Evolutionary conservation across 2,797 vertebrate species (phyloP).

Genomic region (Eidolon dupreanum): DNA sequence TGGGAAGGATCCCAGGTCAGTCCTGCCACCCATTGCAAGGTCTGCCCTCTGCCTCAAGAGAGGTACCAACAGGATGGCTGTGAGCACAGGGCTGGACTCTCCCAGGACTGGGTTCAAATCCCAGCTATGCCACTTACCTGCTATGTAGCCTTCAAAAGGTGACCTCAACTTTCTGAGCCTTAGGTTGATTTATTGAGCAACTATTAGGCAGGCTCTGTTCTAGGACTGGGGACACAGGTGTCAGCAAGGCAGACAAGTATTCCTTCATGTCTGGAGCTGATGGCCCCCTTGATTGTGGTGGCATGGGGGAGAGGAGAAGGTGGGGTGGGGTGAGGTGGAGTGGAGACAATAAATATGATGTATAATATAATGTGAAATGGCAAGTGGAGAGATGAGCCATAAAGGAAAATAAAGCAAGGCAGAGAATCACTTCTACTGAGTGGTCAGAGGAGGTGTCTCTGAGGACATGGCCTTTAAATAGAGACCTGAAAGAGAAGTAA

Average conservation of each 20-base stretch:
- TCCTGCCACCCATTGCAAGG: no score
- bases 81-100: background rate
- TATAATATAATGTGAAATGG: background rate
- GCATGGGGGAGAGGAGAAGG: background rate
- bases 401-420: background rate
- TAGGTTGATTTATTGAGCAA: background rate
- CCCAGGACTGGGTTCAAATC: background rate
- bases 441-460: background rate
- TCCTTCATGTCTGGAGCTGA: background rate
- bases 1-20: background rate
- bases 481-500: background rate
- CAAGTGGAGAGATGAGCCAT: background rate
- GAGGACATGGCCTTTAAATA: background rate
- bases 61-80: background rate
- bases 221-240: background rate
- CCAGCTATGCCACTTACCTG: background rate
- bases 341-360: background rate
- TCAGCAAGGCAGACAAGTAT: background rate
- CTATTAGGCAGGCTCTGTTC: background rate
- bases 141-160: background rate
- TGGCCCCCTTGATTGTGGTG: background rate
- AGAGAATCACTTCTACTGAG: background rate
- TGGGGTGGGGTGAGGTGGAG: background rate
- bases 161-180: background rate
- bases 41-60: background rate